These are phyloP conservation scores for Mechanitis mazaeus DNA, from an alignment of 2,888 invertebrate genomes.

Conservation along the genomic window DNA sequence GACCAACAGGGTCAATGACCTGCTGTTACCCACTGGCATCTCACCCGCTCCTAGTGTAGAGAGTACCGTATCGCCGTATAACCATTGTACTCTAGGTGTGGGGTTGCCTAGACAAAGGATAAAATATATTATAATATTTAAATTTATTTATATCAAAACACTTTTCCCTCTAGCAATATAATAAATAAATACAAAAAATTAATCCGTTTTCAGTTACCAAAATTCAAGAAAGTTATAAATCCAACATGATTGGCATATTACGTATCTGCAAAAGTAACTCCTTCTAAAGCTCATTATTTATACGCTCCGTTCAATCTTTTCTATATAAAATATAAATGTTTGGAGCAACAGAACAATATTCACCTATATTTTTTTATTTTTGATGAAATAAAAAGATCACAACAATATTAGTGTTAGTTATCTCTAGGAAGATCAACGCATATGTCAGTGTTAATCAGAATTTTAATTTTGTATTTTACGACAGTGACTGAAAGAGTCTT, in stretches of 20 bases:
- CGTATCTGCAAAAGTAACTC: slow-evolving; percentile 18
- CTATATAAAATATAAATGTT: slow-evolving; percentile 8
- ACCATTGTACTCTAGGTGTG: slow-evolving; percentile 65
- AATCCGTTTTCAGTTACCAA: slow-evolving; percentile 11
- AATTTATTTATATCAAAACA: too few relatives aligned
- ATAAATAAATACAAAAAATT: not conserved
- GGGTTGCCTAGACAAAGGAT: slow-evolving; percentile 54
- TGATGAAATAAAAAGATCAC: too few relatives aligned
- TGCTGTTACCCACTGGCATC: slow-evolving; percentile 41
- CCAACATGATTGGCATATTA: slow-evolving; percentile 20
- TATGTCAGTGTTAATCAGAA: too few relatives aligned
- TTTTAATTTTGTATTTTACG: too few relatives aligned
- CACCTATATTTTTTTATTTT: too few relatives aligned
- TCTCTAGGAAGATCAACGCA: too few relatives aligned
- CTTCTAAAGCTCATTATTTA: slow-evolving; percentile 18
- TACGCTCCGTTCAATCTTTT: slow-evolving; percentile 12
- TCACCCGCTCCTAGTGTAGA: slow-evolving; percentile 51
- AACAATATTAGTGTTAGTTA: too few relatives aligned
- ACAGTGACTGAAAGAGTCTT: too few relatives aligned
- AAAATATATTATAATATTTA: not conserved
- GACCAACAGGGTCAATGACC: slow-evolving; percentile 52
- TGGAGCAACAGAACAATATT: slow-evolving; percentile 3
- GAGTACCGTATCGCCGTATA: slow-evolving; percentile 58
- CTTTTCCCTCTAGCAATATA: too few relatives aligned
- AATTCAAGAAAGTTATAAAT: slow-evolving; percentile 11